Percentiles rank a stretch among this genome's conserved stretches.
These are phyloP conservation scores for Illadopsis cleaveri DNA, from an alignment of 2,113 vertebrate species.

Conservation along the genomic window DNA sequence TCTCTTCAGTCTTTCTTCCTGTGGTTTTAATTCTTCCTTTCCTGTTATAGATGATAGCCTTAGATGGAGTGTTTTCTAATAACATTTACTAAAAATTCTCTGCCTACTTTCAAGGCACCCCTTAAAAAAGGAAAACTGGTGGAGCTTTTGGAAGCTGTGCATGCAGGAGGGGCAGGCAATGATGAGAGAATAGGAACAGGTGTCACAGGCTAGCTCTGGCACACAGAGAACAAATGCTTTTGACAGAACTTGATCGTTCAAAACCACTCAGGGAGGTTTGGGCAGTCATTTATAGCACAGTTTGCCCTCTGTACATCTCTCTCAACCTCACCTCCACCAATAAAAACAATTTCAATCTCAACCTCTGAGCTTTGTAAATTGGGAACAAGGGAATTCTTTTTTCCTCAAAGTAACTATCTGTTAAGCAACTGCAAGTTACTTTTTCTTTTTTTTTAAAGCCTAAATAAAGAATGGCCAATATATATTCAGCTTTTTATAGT, in stretches of 20 bases:
- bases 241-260: neutral
- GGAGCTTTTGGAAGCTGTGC: neutral
- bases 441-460: neutral
- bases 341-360: neutral
- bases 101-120: neutral
- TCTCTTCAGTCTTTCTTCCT: neutral
- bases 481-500: neutral
- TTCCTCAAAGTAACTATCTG: neutral
- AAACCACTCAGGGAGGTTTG: neutral
- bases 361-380: neutral
- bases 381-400: neutral
- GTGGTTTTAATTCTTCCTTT: neutral
- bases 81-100: neutral
- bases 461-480: neutral
- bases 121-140: neutral
- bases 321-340: neutral
- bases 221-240: neutral
- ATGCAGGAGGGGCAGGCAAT: neutral
- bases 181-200: neutral
- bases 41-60: neutral
- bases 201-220: neutral
- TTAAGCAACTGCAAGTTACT: neutral
- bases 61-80: neutral
- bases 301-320: neutral
- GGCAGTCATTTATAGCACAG: neutral